Percentiles rank a stretch among this genome's conserved stretches.
Conservation (phyloP, 2,888 invertebrate genomes). For the Agrenia bidenticulata region DNA sequence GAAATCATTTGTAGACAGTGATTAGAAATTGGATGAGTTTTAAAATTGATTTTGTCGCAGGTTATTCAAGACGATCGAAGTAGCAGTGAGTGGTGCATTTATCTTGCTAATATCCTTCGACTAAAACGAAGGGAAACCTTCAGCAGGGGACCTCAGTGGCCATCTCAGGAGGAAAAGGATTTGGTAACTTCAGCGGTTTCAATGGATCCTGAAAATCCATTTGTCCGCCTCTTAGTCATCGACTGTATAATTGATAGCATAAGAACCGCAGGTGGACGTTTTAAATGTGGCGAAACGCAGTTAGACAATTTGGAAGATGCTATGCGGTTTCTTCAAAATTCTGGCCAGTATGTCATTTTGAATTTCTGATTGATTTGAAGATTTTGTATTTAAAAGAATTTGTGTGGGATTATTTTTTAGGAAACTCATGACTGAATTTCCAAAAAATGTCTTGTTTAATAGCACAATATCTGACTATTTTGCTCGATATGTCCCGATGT, state of each 20-base stretch:
- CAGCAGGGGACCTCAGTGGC: constrained; percentile 8
- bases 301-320: constrained; percentile 22
- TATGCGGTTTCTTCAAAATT: constrained; percentile 27
- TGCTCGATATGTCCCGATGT: constrained; percentile 34
- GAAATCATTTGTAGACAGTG: no score
- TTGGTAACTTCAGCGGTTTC: constrained; percentile 20
- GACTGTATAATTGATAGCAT: constrained; percentile 42
- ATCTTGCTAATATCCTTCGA: constrained; percentile 25
- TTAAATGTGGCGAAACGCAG: constrained; percentile 30
- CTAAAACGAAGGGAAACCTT: constrained; percentile 28
- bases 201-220: constrained; percentile 34
- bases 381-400: no score
- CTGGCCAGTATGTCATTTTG: no score
- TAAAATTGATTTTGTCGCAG: constrained; percentile 22
- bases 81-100: constrained; percentile 31
- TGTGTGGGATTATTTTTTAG: constrained; percentile 32
- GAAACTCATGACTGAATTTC: constrained; percentile 31
- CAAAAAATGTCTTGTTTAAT: constrained; percentile 27
- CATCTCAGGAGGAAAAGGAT: constrained; percentile 28
- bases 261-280: constrained; percentile 34
- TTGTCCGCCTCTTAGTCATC: constrained; percentile 26
- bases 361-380: no score
- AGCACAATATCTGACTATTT: constrained; percentile 43
- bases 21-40: background rate
- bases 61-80: constrained; percentile 16